A percentile compares a stretch with the other conserved stretches of the same genome.
phyloP scores from a whole-genome alignment of 2,888 invertebrate species.

The Lycia hirtaria region DNA sequence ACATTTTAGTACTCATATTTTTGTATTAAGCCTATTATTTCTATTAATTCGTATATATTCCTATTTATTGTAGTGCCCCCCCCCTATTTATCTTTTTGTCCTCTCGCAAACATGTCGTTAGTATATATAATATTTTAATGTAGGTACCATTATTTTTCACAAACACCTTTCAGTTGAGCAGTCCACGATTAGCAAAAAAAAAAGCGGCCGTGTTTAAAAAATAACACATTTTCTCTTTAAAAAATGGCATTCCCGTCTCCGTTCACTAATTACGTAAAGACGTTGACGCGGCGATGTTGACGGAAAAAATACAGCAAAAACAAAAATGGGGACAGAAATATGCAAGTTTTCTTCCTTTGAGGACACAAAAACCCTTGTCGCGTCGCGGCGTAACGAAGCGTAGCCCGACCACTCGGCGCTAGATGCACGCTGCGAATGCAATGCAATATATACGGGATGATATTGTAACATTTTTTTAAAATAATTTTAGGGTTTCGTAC shows the following conservation, averaged over 20 bases:
- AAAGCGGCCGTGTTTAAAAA: neutral
- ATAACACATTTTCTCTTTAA: conserved; percentile 20
- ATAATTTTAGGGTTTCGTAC: no score
- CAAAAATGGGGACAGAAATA: conserved; percentile 56
- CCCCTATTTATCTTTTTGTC: no score
- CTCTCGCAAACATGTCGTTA: no score
- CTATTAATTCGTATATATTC: no score
- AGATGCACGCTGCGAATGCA: conserved; percentile 54
- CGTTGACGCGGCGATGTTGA: conserved; percentile 46
- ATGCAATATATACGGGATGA: conserved; percentile 27
- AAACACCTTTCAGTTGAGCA: no score
- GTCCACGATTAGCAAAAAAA: neutral
- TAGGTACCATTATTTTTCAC: no score
- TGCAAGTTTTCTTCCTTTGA: conserved; percentile 71
- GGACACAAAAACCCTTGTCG: conserved; percentile 67
- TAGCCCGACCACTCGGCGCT: conserved; percentile 68
- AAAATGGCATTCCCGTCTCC: conserved; percentile 30
- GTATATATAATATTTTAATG: no score
- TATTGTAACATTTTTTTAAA: neutral
- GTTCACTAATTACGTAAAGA: conserved; percentile 54
- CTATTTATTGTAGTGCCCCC: no score
- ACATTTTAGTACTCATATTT: no score
- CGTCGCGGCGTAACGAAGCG: conserved; percentile 69
- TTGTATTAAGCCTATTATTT: no score
- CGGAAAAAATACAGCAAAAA: conserved; percentile 42